These are phyloP conservation scores for Eulimnadia texana DNA, from an alignment of 1,140 invertebrate species.

Conservation along the genomic window DNA sequence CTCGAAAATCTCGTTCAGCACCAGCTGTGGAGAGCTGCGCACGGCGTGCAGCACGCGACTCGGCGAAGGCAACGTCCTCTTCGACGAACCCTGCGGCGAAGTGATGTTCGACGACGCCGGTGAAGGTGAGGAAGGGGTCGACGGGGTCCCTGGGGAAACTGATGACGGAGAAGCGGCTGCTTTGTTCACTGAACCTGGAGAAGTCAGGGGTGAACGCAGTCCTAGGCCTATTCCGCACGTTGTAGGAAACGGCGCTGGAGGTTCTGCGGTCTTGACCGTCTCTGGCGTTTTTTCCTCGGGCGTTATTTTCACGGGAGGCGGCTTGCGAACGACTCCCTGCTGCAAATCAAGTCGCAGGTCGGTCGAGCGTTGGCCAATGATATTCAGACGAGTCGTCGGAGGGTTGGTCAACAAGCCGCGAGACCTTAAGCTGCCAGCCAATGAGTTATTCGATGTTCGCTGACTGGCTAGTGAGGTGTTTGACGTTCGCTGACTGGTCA, in stretches of 20 bases:
- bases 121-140: constrained; percentile 22
- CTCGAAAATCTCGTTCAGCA: constrained; percentile 55
- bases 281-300: constrained; percentile 18
- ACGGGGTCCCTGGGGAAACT: constrained; percentile 19
- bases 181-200: constrained; percentile 3
- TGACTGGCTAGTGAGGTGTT: constrained; percentile 10
- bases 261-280: constrained; percentile 14
- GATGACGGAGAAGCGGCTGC: constrained; percentile 18
- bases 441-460: constrained; percentile 9
- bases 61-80: constrained; percentile 29
- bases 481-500: constrained; percentile 10
- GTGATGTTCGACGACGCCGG: constrained; percentile 19
- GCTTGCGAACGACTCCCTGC: constrained; percentile 19
- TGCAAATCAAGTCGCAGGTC: constrained; percentile 18
- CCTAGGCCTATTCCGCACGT: constrained; percentile 22
- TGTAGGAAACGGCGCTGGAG: constrained; percentile 23
- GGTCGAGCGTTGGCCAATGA: constrained; percentile 17
- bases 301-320: constrained; percentile 18
- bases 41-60: constrained; percentile 33
- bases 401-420: constrained; percentile 3
- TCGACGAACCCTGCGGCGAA: constrained; percentile 20
- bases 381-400: constrained; percentile 8
- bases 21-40: constrained; percentile 41
- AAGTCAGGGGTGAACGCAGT: constrained; percentile 10
- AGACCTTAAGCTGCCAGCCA: constrained; percentile 14